Base-by-base conservation (phyloP, 2,113 vertebrate genomes). In the Callipepla californica region DNA sequence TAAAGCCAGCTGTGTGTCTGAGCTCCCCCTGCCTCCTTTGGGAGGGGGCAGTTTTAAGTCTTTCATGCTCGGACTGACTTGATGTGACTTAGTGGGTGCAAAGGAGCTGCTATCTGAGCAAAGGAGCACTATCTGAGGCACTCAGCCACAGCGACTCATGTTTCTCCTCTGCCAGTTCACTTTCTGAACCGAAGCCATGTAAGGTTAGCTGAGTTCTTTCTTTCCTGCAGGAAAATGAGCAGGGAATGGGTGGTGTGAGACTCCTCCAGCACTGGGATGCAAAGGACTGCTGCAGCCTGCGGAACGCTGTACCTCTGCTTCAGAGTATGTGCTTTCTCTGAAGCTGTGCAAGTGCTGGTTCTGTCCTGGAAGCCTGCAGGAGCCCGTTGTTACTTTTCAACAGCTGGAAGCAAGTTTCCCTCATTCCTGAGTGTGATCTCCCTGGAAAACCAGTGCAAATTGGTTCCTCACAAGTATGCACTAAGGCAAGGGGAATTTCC, bases 101-200 rank as follows among this genome's bases (percentile, higher is more conserved):
- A 38, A 59, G 26, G 44, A 65, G 30, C 42, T 63, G 30, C 21
- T n/a, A n/a, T n/a, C n/a, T n/a, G n/a, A n/a, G n/a, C n/a, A n/a
- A n/a, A n/a, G n/a, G n/a, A n/a, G n/a, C 70, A 4, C 11, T 80
- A 25, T n/a, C 34, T 1, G 1, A 50, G 18, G 28, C 9, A 3
- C 7, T 62, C n/a, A 1, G 4, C 73, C 50, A 17, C 34, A n/a
- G 11, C 6, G 38, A 3, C 44, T 79, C 50, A n/a, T 0, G 1
- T 26, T 84, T 83, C 38, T 90, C 26, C 16, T 88, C n/a, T 26
- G 20, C 59, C 19, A 1, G 19, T 34, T 74, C 61, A 8, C 42
- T 66, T 70, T 58, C 21, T 55, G 45, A 42, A 28, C 62, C 16
- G 62, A 88, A 38, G 7, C 5, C 8, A 10, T 13, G 4, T 62